These are phyloP conservation scores for Agriopis marginaria DNA, from an alignment of 2,888 invertebrate species.

Conservation along the genomic window DNA sequence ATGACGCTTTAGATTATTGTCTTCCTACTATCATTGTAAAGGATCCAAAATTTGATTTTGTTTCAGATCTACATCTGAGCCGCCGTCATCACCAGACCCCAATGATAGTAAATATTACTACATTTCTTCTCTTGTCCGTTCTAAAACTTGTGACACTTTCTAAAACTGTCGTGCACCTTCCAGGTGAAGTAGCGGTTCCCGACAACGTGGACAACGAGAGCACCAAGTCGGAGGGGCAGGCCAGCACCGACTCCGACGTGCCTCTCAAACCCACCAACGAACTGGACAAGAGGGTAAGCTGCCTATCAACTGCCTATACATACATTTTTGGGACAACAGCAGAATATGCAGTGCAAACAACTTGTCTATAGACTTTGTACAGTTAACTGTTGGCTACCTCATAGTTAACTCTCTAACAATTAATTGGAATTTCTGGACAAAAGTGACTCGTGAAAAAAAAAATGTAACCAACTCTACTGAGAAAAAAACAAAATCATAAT, in stretches of 20 bases:
- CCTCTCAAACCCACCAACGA: conserved; percentile 88
- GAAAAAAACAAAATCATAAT: no score
- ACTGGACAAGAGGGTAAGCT: conserved; percentile 85
- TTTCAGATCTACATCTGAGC: conserved; percentile 64
- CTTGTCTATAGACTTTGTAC: no score
- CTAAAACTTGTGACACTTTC: not conserved
- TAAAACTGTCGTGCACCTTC: not conserved
- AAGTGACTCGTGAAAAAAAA: no score
- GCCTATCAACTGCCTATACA: not conserved
- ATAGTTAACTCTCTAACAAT: no score
- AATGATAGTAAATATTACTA: conserved; percentile 53
- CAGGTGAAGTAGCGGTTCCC: conserved; percentile 66
- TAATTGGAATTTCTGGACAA: no score
- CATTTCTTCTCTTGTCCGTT: not conserved
- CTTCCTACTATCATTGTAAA: no score
- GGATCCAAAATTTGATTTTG: conserved; percentile 9
- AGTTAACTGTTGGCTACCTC: no score
- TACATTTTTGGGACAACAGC: not conserved
- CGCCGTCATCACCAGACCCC: conserved; percentile 62
- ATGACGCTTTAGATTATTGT: no score
- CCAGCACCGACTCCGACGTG: conserved; percentile 90
- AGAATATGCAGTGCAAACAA: no score
- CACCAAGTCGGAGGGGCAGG: conserved; percentile 85
- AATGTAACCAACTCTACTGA: no score
- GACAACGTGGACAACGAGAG: conserved; percentile 90